A percentile compares a stretch with the other conserved stretches of the same genome.
Conservation (phyloP, 2,888 invertebrate genomes). For the Nycteola revayana region DNA sequence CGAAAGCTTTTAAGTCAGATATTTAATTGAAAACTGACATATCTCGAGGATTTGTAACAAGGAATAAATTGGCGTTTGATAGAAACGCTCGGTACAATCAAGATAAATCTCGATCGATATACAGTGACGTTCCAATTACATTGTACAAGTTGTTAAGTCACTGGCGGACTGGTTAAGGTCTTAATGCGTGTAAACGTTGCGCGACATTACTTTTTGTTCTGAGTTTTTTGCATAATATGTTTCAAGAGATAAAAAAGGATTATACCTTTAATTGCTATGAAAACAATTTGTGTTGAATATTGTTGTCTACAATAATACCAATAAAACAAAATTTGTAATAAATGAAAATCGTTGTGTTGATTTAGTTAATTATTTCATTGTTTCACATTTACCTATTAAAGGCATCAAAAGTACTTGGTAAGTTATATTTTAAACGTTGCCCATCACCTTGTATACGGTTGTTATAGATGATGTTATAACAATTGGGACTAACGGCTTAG, state of each 20-base stretch:
- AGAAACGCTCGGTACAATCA: slow-evolving; percentile 50
- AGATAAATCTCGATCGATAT: slow-evolving; percentile 72
- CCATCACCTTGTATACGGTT: no score
- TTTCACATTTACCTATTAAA: no score
- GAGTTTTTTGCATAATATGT: neutral
- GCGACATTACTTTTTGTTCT: neutral
- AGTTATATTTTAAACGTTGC: no score
- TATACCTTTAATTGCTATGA: neutral
- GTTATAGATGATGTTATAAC: no score
- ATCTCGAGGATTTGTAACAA: slow-evolving; percentile 36
- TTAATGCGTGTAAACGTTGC: slow-evolving; percentile 22
- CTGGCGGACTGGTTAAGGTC: slow-evolving; percentile 35
- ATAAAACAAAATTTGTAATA: no score
- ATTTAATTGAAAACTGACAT: slow-evolving; percentile 35
- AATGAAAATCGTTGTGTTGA: no score
- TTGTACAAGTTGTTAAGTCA: slow-evolving; percentile 48
- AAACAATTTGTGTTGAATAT: neutral
- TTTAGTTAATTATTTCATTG: no score
- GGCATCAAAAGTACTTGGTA: no score
- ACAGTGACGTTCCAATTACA: slow-evolving; percentile 74
- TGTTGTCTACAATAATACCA: no score
- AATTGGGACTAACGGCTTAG: no score
- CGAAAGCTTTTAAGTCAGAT: no score
- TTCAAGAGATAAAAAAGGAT: neutral
- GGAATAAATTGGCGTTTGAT: slow-evolving; percentile 47